Evolutionary conservation across 1,140 invertebrate species (phyloP).

Genomic region (Achroia grisella): DNA sequence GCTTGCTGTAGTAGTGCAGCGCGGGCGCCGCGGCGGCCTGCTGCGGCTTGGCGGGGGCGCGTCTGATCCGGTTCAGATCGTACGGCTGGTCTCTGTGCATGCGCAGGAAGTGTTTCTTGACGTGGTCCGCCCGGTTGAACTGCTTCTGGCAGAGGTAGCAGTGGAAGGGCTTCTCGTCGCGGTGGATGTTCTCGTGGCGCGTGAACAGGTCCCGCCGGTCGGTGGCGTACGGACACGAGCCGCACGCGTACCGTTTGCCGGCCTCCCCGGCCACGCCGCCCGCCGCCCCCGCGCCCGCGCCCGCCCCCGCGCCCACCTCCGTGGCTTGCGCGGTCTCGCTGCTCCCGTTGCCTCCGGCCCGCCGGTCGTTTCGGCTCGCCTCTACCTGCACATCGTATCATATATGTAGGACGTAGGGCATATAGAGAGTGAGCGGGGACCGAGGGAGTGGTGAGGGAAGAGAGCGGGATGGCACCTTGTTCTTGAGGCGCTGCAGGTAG

Average conservation of each 20-base stretch:
- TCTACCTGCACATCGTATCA: conserved; percentile 32
- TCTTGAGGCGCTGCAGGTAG: conserved; percentile 80
- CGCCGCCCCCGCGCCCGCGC: conserved; percentile 26
- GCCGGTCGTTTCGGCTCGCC: conserved; percentile 32
- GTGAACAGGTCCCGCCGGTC: conserved; percentile 95
- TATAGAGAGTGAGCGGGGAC: no score
- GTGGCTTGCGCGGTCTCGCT: conserved; percentile 19
- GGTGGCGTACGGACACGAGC: conserved; percentile 90
- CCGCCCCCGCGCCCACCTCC: conserved; percentile 21
- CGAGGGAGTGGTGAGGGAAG: background rate
- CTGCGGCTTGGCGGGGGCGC: conserved; percentile 69
- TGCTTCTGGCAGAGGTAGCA: conserved; percentile 94
- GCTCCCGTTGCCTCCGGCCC: conserved; percentile 7
- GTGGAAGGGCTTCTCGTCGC: conserved; percentile 94
- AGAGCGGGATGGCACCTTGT: conserved; percentile 57
- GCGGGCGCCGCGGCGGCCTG: conserved; percentile 6
- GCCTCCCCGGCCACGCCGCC: conserved; percentile 33
- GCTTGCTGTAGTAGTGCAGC: conserved; percentile 13
- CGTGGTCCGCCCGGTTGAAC: conserved; percentile 95
- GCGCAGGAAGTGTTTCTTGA: conserved; percentile 93
- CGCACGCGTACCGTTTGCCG: conserved; percentile 87
- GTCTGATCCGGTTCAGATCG: conserved; percentile 86
- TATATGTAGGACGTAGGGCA: no score
- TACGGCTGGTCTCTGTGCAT: conserved; percentile 92
- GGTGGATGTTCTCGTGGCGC: conserved; percentile 96